Evolutionary conservation across 2,113 vertebrate species (phyloP).

Genomic region (Mola mola): DNA sequence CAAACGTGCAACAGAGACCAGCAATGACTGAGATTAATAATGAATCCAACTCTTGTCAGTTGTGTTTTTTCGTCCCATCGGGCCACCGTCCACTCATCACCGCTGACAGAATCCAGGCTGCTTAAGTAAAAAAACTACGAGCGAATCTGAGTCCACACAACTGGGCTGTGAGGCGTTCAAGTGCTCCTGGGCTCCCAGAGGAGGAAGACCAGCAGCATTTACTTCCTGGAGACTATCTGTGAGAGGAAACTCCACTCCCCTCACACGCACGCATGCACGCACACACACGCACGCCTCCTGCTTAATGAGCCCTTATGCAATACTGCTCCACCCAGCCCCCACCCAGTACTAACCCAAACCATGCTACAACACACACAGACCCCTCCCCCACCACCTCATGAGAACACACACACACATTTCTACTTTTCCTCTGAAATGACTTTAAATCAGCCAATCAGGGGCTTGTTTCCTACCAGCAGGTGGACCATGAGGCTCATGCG

Average conservation of each 20-base stretch:
- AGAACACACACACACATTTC: conserved; percentile 10
- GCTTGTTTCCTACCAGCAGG: conserved; percentile 2
- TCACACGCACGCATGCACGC: conserved; percentile 30
- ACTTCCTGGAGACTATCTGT: conserved; percentile 67
- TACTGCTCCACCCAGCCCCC: conserved; percentile 65
- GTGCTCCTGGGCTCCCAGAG: conserved; percentile 5
- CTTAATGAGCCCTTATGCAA: conserved; percentile 67
- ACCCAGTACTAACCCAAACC: conserved; percentile 60
- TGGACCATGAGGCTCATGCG: too few species aligned
- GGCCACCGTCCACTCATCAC: too few species aligned
- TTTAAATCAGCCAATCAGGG: neutral
- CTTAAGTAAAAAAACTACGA: too few species aligned
- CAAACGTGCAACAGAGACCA: too few species aligned
- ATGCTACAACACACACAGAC: conserved; percentile 38
- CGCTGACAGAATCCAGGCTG: too few species aligned
- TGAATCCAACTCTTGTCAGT: too few species aligned
- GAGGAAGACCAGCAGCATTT: conserved; percentile 32
- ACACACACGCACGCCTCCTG: conserved; percentile 32
- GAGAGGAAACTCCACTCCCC: conserved; percentile 64
- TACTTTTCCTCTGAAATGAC: conserved; percentile 7
- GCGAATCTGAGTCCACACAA: too few species aligned
- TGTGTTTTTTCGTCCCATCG: too few species aligned
- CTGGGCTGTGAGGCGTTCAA: conserved; percentile 11
- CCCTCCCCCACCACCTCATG: conserved; percentile 26
- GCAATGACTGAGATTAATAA: too few species aligned